Evolutionary conservation across 2,888 invertebrate species (phyloP), one percentile per base, ranked within the genome.

Genomic region (Thecocarcelia acutangulata): DNA sequence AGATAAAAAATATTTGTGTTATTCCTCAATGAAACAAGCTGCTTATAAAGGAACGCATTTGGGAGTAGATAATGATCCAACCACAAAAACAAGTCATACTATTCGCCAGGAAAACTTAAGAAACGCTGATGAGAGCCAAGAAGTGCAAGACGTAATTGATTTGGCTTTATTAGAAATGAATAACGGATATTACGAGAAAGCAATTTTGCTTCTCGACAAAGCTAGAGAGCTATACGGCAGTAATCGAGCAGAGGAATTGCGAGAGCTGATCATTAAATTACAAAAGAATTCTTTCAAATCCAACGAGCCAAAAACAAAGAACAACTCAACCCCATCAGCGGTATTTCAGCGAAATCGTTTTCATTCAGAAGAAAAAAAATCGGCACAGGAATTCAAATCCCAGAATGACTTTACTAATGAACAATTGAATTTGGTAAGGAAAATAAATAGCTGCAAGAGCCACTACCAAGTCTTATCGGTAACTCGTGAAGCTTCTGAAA

Each of bases 391-490:
- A 15, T 54, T 50, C 40, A 58, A 44, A 3, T 50, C 74, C 17
- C 85, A 4, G 40, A 90, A 88, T 15, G 95, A 95, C 74, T 97
- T 94, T 88, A 94, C 94, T 0, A 88, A 92, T 52, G 96, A 96
- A 13, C 97, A 97, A 89, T 85, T 94, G 19, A 95, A 95, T 68
- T 93, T 96, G 6, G 93, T 93, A 13, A 93, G 92, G 87, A 93
- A 88, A 85, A 87, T 91, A 6, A 85, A 90, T 69, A 87, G 93
- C 83, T 95, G 94, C 87, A 95, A 95, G 88, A 95, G 95, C 90
- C 96, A 95, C 88, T 96, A 96, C 90, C 95, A 96, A 90, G 94
- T 96, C 85, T 90, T 96, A 80, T 93, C 93, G 5, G 92, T 95
- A 5, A 91, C 91, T 3, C 94, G 94, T 87, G 93, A 94, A 54